These are phyloP conservation scores for Rhizomys pruinosus DNA, from an alignment of 2,113 vertebrate genomes.

Conservation along the genomic window DNA sequence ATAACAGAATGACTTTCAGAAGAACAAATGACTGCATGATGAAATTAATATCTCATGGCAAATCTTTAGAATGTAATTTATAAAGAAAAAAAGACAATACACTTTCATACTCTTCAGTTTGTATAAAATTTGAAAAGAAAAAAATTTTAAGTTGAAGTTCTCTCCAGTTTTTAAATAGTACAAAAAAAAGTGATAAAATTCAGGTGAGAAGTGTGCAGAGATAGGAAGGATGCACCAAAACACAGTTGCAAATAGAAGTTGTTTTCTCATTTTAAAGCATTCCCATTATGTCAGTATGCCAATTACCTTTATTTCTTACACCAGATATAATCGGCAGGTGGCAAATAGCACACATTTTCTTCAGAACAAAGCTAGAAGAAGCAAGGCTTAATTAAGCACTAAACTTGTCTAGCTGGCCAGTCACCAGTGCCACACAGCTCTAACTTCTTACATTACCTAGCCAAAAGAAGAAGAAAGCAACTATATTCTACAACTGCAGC, in stretches of 20 bases:
- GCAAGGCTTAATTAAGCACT: slow-evolving; percentile 26
- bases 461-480: slow-evolving; percentile 62
- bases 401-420: not conserved
- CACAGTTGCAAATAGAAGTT: not conserved
- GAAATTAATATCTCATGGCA: not conserved
- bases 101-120: not conserved
- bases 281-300: slow-evolving; percentile 26
- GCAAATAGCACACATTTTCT: slow-evolving; percentile 56
- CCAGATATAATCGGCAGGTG: slow-evolving; percentile 29
- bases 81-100: not conserved
- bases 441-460: not conserved
- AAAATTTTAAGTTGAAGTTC: not conserved
- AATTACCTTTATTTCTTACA: slow-evolving; percentile 38
- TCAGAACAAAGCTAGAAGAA: slow-evolving; percentile 43
- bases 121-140: slow-evolving; percentile 43
- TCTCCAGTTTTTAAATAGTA: slow-evolving; percentile 4
- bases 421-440: slow-evolving; percentile 15
- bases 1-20: slow-evolving; percentile 37
- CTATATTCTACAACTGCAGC: slow-evolving; percentile 53
- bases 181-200: not conserved
- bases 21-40: slow-evolving; percentile 18
- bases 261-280: slow-evolving; percentile 44
- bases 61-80: slow-evolving; percentile 13
- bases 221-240: not conserved
- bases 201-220: fast-evolving